These are phyloP conservation scores for Metaphire vulgaris DNA, from an alignment of 1,140 invertebrate genomes.

Conservation along the genomic window DNA sequence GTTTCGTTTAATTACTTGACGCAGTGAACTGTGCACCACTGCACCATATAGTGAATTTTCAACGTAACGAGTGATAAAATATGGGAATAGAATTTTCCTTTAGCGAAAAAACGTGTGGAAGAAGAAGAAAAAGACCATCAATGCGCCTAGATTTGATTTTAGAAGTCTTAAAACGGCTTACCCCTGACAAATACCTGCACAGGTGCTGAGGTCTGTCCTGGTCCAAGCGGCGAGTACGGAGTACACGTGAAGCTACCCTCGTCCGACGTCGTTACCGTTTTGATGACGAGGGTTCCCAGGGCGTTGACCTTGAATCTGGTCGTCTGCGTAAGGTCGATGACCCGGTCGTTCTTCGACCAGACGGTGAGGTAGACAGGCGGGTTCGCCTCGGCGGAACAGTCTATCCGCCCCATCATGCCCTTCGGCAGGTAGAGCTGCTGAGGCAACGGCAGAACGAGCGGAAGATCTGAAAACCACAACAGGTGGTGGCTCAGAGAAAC, in stretches of 20 bases:
- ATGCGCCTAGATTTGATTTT: too few relatives aligned
- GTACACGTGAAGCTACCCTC: conserved; percentile 87
- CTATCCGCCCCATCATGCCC: conserved; percentile 82
- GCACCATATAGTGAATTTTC: too few relatives aligned
- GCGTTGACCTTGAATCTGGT: conserved; percentile 14
- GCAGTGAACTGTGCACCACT: too few relatives aligned
- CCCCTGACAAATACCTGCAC: not conserved
- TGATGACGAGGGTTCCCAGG: conserved; percentile 40
- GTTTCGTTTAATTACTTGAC: too few relatives aligned
- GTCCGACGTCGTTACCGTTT: conserved; percentile 49
- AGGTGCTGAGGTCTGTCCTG: not conserved
- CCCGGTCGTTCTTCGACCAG: conserved; percentile 60
- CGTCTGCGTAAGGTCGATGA: conserved; percentile 12
- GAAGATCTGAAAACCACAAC: not conserved
- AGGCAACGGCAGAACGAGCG: not conserved
- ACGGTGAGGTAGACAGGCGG: conserved; percentile 88
- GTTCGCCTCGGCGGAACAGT: conserved; percentile 93
- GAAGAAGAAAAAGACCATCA: too few relatives aligned
- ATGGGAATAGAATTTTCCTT: too few relatives aligned
- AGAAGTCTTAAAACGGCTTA: too few relatives aligned
- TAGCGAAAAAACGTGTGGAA: too few relatives aligned
- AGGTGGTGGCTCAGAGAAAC: too few relatives aligned
- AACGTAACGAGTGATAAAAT: too few relatives aligned
- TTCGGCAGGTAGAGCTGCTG: conserved; percentile 62
- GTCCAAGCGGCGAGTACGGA: conserved; percentile 69